Evolutionary conservation across 2,888 invertebrate species (phyloP), one percentile per base, ranked within the genome.

Genomic region (Acrobasis suavella): DNA sequence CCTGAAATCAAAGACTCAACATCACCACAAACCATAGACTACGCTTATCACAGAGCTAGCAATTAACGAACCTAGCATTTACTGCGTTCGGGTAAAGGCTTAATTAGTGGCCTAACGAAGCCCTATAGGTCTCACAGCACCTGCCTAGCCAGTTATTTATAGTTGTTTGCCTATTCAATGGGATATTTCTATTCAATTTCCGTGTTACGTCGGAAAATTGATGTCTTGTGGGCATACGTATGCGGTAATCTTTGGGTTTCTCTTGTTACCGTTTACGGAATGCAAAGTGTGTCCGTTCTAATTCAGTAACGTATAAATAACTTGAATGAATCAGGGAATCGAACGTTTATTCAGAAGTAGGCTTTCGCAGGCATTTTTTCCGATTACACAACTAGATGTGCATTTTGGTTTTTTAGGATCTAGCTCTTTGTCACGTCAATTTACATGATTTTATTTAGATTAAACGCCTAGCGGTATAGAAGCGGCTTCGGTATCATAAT

Each of bases 91-190:
- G 49, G 55, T 54, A 54, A 72, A 71, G 72, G 70, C 73, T 78
- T 83, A 83, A 83, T 84, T 83, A 84, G 80, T 73, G 72, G 72
- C 71, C 72, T 83, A 81, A 82, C 79, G 79, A 81, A 80, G 78
- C 72, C 69, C 62, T 71, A 73, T 74, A 68, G 68, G 74, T 73
- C 68, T 72, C 72, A 69, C 69, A 71, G 70, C 79, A 81, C 79
- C 83, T 82, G 85, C 82, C 85, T 73, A 76, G 77, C 70, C 65
- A 58, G 68, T 82, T 81, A 85, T 85, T 85, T 85, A 85, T 82
- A 76, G 72, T 77, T 77, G 70, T 77, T 81, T 75, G 71, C 69
- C 17, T 7, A 51, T 60, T 60, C 52, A 51, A 60, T 60, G 51
- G 60, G 60, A 51, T 60, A 60, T 60, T 60, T 15, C 39, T 42